Conservation (phyloP, 2,797 vertebrate genomes). For the Diglossa cyanea region DNA sequence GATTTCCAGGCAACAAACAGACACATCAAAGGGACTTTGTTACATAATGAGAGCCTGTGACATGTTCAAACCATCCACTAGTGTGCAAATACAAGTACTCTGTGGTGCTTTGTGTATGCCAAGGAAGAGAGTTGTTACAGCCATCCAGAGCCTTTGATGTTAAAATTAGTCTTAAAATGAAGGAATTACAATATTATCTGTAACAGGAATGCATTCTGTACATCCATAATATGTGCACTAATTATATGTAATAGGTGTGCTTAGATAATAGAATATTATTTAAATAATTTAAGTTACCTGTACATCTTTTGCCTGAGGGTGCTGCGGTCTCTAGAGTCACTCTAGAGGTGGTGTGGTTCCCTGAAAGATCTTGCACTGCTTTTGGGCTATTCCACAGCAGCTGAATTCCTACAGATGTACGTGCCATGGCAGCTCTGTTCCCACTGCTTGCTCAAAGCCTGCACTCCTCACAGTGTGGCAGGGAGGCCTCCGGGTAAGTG, state of each 20-base stretch:
- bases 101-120: not conserved
- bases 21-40: constrained; percentile 11
- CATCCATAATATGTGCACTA: not conserved
- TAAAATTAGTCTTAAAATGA: not conserved
- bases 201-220: not conserved
- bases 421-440: not conserved
- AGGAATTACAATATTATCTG: not conserved
- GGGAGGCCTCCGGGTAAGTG: not conserved
- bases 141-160: not conserved
- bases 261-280: not conserved
- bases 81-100: not conserved
- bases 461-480: accelerated
- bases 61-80: not conserved
- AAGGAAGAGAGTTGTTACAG: not conserved
- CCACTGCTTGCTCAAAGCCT: not conserved
- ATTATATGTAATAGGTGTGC: not conserved
- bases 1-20: not conserved
- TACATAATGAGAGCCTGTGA: not conserved
- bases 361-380: not conserved
- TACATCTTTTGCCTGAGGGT: not conserved
- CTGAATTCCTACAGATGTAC: not conserved
- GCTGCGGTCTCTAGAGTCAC: not conserved
- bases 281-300: not conserved
- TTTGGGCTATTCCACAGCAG: not conserved
- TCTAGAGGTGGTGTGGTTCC: not conserved